A percentile compares a stretch with the other conserved stretches of the same genome.
These are phyloP conservation scores for Dipus sagitta DNA, from an alignment of 2,797 vertebrate genomes.

Conservation along the genomic window DNA sequence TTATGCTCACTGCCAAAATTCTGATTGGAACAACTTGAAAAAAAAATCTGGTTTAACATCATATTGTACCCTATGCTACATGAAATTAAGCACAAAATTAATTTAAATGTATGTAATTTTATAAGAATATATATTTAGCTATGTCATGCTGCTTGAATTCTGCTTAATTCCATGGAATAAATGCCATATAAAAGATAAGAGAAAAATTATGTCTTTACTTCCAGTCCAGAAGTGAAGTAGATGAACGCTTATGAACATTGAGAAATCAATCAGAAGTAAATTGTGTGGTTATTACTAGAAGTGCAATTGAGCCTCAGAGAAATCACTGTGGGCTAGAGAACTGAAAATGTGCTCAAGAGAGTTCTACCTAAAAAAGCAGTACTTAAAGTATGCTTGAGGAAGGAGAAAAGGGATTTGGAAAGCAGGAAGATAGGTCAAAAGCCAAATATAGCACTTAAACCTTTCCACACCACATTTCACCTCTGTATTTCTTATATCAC, in stretches of 20 bases:
- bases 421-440: background rate
- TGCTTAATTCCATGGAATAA: background rate
- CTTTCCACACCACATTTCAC: no score
- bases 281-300: slow-evolving; percentile 18
- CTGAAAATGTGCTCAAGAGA: background rate
- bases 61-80: background rate
- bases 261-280: slow-evolving; percentile 17
- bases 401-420: slow-evolving; percentile 6
- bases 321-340: background rate
- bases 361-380: slow-evolving; percentile 1
- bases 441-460: no score
- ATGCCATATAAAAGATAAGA: slow-evolving; percentile 26
- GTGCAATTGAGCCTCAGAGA: slow-evolving; percentile 51
- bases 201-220: slow-evolving; percentile 27
- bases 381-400: background rate
- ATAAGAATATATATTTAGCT: slow-evolving; percentile 22
- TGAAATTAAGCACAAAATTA: slow-evolving; percentile 46
- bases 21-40: background rate
- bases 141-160: slow-evolving; percentile 37
- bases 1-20: background rate
- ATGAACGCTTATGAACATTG: slow-evolving; percentile 22
- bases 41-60: background rate
- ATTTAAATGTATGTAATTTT: slow-evolving; percentile 26
- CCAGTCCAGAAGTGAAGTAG: slow-evolving; percentile 1
- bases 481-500: no score